A percentile compares a stretch with the other conserved stretches of the same genome.
Conservation (phyloP, 2,797 vertebrate species). For the Malurus splendens region DNA sequence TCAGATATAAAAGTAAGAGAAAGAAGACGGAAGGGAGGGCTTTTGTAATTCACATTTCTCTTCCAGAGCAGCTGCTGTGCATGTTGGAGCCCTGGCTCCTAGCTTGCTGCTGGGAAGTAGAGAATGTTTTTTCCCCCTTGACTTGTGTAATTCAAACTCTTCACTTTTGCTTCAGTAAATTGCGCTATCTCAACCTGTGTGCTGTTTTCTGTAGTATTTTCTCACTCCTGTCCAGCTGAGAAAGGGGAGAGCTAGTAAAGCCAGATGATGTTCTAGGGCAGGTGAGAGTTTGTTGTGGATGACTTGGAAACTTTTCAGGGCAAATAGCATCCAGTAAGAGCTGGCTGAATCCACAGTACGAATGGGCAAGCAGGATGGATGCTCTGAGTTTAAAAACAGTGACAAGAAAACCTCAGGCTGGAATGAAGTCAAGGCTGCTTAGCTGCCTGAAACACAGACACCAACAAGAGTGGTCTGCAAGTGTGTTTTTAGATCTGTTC, state of each 20-base stretch:
- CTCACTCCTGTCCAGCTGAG: background rate
- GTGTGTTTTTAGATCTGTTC: background rate
- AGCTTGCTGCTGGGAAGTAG: background rate
- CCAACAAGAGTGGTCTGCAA: background rate
- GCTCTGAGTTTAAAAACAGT: background rate
- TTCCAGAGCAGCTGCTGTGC: background rate
- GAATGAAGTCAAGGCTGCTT: background rate
- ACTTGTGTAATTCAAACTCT: background rate
- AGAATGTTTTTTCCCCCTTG: background rate
- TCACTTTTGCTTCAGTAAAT: background rate
- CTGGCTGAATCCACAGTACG: background rate
- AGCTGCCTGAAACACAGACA: background rate
- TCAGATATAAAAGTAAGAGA: background rate
- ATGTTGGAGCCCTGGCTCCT: background rate
- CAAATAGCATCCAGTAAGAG: background rate
- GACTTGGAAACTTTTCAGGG: background rate
- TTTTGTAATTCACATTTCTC: background rate
- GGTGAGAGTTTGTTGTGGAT: background rate
- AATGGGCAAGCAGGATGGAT: background rate
- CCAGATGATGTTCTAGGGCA: background rate
- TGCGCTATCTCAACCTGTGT: background rate
- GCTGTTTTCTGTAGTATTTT: background rate
- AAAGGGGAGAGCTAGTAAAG: rapidly evolving
- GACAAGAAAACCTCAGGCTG: rapidly evolving
- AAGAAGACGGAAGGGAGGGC: background rate